Base-by-base conservation (phyloP, 2,888 invertebrate genomes). In the Deladenus siricidicola region DNA sequence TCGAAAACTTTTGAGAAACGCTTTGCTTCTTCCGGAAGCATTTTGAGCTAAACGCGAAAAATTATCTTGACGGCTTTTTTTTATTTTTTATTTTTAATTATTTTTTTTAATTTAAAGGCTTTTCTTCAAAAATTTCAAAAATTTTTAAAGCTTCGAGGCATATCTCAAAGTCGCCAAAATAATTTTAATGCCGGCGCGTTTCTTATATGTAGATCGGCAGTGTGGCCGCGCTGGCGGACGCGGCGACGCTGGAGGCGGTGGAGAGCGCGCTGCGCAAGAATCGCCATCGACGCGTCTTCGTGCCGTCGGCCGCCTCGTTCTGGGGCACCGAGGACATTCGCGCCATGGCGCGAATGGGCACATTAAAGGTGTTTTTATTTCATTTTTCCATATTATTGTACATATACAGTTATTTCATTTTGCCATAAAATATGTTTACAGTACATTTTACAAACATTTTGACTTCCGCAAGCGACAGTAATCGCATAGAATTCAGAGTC, bases 251-350 rank as follows among this genome's bases (percentile, higher is more conserved):
- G 61, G 65, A 68, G 8, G 26, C 64, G 57, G 49, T 84, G 30
- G 70, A 78, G 34, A 55, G 67, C 3, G 78, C 80, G 17, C 78
- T 62, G 2, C 54, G 58, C 24, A 10, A 29, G 23, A 52, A 70
- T 48, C 50, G 43, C 3, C 43, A 56, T 19, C 80, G 81, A 68
- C 79, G 80, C 8, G 70, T 84, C 3, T 82, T 83, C 64, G 73
- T 84, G 29, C 83, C 84, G 0, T 78, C 79, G 59, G 84, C 84
- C 39, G 84, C 84, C 14, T 34, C 8, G 6, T 80, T 84, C 60
- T 84, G 84, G 84, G 84, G 84, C 14, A 82, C 80, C 3, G 81
- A 83, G 63, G 84, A 84, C 69, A 82, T 84, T 14, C 74, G 78
- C 65, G 82, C 81, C 69, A 83, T 84, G 83, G 82, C 83, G 10